A percentile compares a stretch with the other conserved stretches of the same genome.
Evolutionary conservation across 2,797 vertebrate species (phyloP).

Genomic region (Channa striata): DNA sequence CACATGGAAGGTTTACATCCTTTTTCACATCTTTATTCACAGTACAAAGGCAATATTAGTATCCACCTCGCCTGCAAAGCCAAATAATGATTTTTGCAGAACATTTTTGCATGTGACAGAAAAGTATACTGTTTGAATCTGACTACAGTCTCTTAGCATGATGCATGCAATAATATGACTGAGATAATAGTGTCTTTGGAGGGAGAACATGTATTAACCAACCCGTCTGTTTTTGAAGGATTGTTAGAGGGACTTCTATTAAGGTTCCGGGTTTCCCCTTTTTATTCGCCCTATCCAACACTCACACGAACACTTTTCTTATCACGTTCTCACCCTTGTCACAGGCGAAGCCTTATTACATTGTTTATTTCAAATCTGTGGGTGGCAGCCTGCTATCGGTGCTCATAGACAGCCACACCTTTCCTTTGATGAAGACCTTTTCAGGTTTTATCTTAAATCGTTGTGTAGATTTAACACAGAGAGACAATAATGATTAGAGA

Average conservation of each 20-base stretch:
- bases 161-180: background rate
- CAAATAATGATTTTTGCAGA: background rate
- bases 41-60: slow-evolving; percentile 3
- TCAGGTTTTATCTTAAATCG: background rate
- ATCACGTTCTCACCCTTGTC: background rate
- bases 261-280: background rate
- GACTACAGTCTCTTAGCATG: background rate
- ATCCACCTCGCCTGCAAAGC: background rate
- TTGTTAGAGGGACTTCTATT: too few species aligned
- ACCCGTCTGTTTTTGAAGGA: too few species aligned
- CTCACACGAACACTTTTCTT: too few species aligned
- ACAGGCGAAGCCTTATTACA: background rate
- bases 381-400: background rate
- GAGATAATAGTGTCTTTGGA: too few species aligned
- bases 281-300: background rate
- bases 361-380: background rate
- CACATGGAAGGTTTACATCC: slow-evolving; percentile 51
- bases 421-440: background rate
- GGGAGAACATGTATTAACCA: too few species aligned
- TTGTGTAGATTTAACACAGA: background rate
- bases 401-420: slow-evolving; percentile 30
- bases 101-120: background rate
- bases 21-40: slow-evolving; percentile 28
- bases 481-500: background rate
- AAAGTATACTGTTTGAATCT: background rate